A percentile compares a stretch with the other conserved stretches of the same genome.
These are phyloP conservation scores for Myotis findleyi DNA, from an alignment of 2,797 vertebrate species.

Conservation along the genomic window DNA sequence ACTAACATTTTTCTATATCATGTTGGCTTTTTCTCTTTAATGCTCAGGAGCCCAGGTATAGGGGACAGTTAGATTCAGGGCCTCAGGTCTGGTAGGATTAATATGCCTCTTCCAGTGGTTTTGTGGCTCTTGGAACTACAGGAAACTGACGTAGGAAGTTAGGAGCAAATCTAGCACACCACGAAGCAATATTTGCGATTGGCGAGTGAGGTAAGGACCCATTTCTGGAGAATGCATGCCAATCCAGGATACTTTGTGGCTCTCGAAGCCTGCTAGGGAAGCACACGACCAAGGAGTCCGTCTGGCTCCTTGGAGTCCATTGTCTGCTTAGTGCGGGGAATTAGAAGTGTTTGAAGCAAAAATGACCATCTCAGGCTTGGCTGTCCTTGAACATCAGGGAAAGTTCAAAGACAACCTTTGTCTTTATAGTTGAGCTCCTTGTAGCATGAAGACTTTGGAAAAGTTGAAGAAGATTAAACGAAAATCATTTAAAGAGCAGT, in stretches of 20 bases:
- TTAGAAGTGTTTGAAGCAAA: neutral
- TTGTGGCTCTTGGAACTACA: neutral
- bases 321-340: neutral
- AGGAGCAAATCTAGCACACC: neutral
- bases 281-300: neutral
- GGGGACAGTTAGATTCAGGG: too few relatives aligned
- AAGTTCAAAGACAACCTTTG: neutral
- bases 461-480: constrained; percentile 59
- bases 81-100: neutral
- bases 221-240: neutral
- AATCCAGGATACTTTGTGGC: neutral
- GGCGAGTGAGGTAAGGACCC: neutral
- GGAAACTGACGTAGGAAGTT: neutral
- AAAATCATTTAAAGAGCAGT: constrained; percentile 55
- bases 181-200: neutral
- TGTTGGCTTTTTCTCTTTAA: too few relatives aligned
- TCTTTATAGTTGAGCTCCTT: constrained; percentile 25
- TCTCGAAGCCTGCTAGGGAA: neutral
- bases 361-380: neutral
- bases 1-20: too few relatives aligned
- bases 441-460: neutral
- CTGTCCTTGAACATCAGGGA: neutral
- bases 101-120: neutral
- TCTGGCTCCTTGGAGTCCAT: neutral
- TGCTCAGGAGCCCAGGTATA: too few relatives aligned